phyloP scores from a whole-genome alignment of 2,113 vertebrate genomes.

The Acrocephalus arundinaceus region DNA sequence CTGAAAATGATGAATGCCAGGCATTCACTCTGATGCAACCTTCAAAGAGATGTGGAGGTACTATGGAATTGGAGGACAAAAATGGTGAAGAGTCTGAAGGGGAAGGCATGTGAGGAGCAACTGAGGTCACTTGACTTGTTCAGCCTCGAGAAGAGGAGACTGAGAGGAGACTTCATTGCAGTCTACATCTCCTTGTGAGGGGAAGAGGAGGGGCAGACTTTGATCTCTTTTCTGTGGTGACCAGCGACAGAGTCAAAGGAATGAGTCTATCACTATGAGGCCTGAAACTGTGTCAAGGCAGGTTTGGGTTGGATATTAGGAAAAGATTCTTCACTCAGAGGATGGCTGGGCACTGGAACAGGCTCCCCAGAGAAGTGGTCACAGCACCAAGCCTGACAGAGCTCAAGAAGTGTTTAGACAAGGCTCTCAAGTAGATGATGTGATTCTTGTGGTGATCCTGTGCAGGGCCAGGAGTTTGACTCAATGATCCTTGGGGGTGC shows the following conservation, averaged over 20 bases:
- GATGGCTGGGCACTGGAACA: background rate
- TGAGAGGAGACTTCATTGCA: background rate
- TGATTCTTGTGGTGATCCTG: background rate
- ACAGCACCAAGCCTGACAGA: background rate
- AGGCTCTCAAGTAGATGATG: no score
- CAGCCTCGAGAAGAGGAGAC: background rate
- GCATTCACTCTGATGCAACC: background rate
- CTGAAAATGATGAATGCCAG: background rate
- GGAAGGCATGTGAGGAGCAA: background rate
- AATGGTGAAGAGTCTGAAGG: background rate
- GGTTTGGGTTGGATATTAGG: background rate
- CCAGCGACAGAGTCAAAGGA: background rate
- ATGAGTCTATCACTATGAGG: no score
- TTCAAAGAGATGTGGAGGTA: background rate
- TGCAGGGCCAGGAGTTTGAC: background rate
- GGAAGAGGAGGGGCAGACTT: background rate
- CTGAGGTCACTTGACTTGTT: background rate
- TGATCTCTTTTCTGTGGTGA: background rate
- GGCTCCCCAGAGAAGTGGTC: background rate
- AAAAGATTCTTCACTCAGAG: background rate
- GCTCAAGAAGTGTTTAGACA: background rate
- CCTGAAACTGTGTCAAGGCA: background rate
- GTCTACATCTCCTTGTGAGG: background rate
- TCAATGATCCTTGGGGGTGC: rapidly evolving
- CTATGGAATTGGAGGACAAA: rapidly evolving